Conservation (phyloP, 2,888 invertebrate species). For the Chesias legatella region DNA sequence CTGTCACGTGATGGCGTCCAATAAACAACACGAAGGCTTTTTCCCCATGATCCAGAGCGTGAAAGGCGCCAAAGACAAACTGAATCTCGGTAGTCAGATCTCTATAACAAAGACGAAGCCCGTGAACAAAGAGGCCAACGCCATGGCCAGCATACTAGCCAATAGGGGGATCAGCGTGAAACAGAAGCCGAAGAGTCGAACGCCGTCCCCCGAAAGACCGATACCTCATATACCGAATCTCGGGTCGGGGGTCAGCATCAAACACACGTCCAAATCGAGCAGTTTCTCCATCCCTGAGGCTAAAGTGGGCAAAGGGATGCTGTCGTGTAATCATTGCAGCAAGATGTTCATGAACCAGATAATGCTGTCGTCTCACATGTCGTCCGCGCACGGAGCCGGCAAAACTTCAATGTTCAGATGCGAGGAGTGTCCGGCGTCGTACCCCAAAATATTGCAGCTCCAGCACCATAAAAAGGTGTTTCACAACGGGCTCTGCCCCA, state of each 20-base stretch:
- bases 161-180: conserved; percentile 89
- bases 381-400: conserved; percentile 60
- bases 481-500: conserved; percentile 67
- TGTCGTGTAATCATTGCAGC: conserved; percentile 66
- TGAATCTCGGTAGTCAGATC: conserved; percentile 87
- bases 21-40: conserved; percentile 85
- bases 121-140: conserved; percentile 85
- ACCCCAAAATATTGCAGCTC: conserved; percentile 84
- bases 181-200: conserved; percentile 79
- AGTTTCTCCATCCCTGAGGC: conserved; percentile 69
- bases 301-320: conserved; percentile 63
- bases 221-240: conserved; percentile 71
- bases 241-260: conserved; percentile 76
- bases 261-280: conserved; percentile 70
- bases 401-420: conserved; percentile 79
- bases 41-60: conserved; percentile 88
- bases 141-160: conserved; percentile 88
- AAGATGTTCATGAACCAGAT: conserved; percentile 70
- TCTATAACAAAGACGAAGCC: conserved; percentile 82
- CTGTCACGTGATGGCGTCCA: conserved; percentile 87
- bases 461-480: conserved; percentile 80
- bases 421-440: conserved; percentile 86
- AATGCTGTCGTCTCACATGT: conserved; percentile 61
- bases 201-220: conserved; percentile 66
- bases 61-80: conserved; percentile 82